These are phyloP conservation scores for Amphipyra berbera DNA, from an alignment of 2,888 invertebrate genomes.

Conservation along the genomic window DNA sequence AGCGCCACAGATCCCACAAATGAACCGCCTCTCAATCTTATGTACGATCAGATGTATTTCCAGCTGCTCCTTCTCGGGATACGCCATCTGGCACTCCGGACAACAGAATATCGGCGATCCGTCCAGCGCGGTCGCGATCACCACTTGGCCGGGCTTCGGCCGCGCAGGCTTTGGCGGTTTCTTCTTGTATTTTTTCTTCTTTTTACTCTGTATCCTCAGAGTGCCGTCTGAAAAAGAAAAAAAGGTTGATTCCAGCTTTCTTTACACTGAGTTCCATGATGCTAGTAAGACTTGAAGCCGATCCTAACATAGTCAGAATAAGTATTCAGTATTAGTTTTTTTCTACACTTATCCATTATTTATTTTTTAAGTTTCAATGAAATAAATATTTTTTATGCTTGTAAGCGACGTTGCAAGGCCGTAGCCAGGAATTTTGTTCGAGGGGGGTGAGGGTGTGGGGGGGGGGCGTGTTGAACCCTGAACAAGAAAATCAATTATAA, in stretches of 20 bases:
- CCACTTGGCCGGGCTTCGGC: conserved; percentile 94
- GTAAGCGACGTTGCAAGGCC: too few relatives aligned
- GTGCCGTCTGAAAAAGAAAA: conserved; percentile 68
- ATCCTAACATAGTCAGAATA: too few relatives aligned
- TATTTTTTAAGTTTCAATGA: too few relatives aligned
- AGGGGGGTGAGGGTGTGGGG: too few relatives aligned
- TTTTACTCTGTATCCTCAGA: conserved; percentile 84
- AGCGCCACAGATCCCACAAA: conserved; percentile 94
- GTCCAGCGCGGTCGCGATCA: conserved; percentile 93
- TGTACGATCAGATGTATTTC: conserved; percentile 94
- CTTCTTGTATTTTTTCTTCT: conserved; percentile 95
- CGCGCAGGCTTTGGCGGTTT: conserved; percentile 94
- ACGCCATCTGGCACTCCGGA: conserved; percentile 95
- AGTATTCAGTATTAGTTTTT: too few relatives aligned
- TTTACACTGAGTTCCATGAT: background rate
- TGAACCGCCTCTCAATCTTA: conserved; percentile 94
- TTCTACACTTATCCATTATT: too few relatives aligned
- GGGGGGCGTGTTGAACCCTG: too few relatives aligned
- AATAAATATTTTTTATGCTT: too few relatives aligned
- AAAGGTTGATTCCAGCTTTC: background rate
- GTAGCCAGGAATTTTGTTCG: too few relatives aligned
- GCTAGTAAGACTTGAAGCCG: too few relatives aligned
- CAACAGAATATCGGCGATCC: conserved; percentile 94
- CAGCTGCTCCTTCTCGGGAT: conserved; percentile 94
- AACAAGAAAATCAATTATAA: too few relatives aligned